phyloP scores from a whole-genome alignment of 2,797 vertebrate genomes.

The Propithecus perrieri region DNA sequence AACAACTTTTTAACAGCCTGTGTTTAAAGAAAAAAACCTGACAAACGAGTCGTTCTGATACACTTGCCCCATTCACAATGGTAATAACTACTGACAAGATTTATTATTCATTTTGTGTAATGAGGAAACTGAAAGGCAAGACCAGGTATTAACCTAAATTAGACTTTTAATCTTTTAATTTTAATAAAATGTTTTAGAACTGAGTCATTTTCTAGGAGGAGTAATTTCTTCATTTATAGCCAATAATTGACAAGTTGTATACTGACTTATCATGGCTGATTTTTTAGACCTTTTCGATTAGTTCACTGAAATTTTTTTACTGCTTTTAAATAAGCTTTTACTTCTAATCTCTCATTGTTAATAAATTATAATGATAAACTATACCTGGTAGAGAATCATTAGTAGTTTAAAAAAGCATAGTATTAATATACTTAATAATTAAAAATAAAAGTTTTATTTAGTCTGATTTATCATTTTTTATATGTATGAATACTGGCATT shows the following conservation, averaged over 20 bases:
- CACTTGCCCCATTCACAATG: neutral
- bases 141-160: constrained; percentile 9
- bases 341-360: neutral
- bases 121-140: constrained; percentile 40
- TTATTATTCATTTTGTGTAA: constrained; percentile 47
- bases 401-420: constrained; percentile 6
- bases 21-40: constrained; percentile 27
- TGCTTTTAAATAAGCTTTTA: neutral
- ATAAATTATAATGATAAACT: constrained; percentile 40
- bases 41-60: constrained; percentile 33
- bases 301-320: neutral
- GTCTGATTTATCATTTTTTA: neutral
- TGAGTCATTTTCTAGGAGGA: neutral
- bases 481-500: neutral
- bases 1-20: neutral
- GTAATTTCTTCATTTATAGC: constrained; percentile 14
- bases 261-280: neutral
- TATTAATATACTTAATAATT: constrained; percentile 19
- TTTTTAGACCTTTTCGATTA: neutral
- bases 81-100: constrained; percentile 8
- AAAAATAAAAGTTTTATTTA: constrained; percentile 8
- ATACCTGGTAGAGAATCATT: neutral
- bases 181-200: constrained; percentile 44
- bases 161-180: constrained; percentile 56
- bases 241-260: constrained; percentile 3